A percentile compares a stretch with the other conserved stretches of the same genome.
These are phyloP conservation scores for Triplophysa siluroides DNA, from an alignment of 2,113 vertebrate species.

Conservation along the genomic window DNA sequence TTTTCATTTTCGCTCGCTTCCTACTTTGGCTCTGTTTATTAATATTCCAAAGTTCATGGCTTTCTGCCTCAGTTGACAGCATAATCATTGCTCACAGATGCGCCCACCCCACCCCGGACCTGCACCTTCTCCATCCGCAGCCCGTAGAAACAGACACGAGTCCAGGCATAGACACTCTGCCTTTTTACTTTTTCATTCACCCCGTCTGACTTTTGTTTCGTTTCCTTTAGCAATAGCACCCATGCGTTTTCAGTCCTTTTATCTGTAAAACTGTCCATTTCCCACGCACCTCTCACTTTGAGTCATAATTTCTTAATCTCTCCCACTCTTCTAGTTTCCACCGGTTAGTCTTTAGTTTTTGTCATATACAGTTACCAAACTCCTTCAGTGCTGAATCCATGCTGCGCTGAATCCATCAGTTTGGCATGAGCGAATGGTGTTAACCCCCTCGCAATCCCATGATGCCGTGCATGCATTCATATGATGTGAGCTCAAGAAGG, in stretches of 20 bases:
- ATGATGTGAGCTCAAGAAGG: not conserved
- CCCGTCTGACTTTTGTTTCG: conserved; percentile 44
- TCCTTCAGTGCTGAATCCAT: conserved; percentile 17
- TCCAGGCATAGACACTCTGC: not conserved
- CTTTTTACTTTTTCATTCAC: not conserved
- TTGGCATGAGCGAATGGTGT: conserved; percentile 1
- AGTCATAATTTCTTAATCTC: conserved; percentile 5
- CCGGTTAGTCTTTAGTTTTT: conserved; percentile 31
- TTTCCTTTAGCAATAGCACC: conserved; percentile 1
- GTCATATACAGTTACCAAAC: conserved; percentile 41
- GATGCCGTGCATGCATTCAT: not conserved
- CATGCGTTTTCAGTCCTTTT: conserved; percentile 3
- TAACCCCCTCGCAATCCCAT: conserved; percentile 17
- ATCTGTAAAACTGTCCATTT: conserved; percentile 4
- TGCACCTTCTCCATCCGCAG: conserved; percentile 11
- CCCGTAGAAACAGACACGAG: not conserved
- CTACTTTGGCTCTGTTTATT: conserved; percentile 56
- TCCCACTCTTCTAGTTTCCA: not conserved
- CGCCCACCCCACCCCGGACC: conserved; percentile 31
- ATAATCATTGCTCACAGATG: conserved; percentile 68
- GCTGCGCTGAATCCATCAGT: conserved; percentile 21
- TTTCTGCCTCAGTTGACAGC: conserved; percentile 72
- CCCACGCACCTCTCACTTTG: conserved; percentile 25
- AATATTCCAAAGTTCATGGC: conserved; percentile 71
- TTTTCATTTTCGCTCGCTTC: conserved; percentile 58